Percentiles rank a stretch among this genome's conserved stretches.
phyloP scores from a whole-genome alignment of 1,140 invertebrate genomes.

The Drosophila lacteicornis region DNA sequence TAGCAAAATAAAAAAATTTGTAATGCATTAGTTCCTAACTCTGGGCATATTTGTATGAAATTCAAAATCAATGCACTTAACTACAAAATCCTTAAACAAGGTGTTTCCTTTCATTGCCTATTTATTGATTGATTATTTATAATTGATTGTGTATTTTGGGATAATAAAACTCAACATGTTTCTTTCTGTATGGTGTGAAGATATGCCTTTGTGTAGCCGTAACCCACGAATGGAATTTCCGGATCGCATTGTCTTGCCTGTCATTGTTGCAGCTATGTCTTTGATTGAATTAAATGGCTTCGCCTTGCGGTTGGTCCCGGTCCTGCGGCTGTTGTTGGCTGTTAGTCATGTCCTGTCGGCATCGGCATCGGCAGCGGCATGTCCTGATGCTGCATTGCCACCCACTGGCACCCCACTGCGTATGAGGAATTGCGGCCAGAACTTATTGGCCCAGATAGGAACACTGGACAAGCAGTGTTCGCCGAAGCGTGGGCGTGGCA shows the following conservation, averaged over 20 bases:
- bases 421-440: slow-evolving; percentile 55
- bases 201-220: background rate
- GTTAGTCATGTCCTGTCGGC: slow-evolving; percentile 33
- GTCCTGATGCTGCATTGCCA: slow-evolving; percentile 57
- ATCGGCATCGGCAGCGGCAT: slow-evolving; percentile 11
- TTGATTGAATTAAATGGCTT: slow-evolving; percentile 78
- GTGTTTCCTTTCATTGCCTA: too few relatives aligned
- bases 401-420: slow-evolving; percentile 47
- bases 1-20: too few relatives aligned
- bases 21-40: background rate
- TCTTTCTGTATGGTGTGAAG: background rate
- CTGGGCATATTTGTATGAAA: background rate
- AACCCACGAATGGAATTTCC: slow-evolving; percentile 36
- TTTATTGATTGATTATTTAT: background rate
- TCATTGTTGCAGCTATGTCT: slow-evolving; percentile 69
- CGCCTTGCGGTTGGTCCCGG: slow-evolving; percentile 36
- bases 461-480: slow-evolving; percentile 36
- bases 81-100: background rate
- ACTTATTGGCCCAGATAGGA: slow-evolving; percentile 62
- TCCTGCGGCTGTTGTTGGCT: slow-evolving; percentile 40
- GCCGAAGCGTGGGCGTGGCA: slow-evolving; percentile 22
- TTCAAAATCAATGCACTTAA: background rate
- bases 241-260: slow-evolving; percentile 35
- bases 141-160: background rate
- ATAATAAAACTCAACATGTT: background rate